phyloP scores from a whole-genome alignment of 2,888 invertebrate genomes.

The Calephelis perditalis region DNA sequence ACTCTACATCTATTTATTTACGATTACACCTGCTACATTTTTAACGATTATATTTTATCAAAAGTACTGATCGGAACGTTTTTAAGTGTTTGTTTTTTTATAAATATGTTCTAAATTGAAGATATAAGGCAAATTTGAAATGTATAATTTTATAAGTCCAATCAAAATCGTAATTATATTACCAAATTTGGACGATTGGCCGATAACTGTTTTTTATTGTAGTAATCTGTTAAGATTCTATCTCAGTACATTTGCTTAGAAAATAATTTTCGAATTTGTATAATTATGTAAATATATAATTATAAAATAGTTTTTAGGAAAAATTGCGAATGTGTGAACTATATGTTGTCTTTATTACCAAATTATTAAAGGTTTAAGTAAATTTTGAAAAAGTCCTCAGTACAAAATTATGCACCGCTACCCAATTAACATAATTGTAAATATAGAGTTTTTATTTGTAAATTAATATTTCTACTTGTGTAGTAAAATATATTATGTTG shows the following conservation, averaged over 20 bases:
- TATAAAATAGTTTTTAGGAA: not conserved
- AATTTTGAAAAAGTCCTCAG: conserved; percentile 6
- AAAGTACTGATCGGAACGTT: no score
- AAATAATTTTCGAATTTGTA: conserved; percentile 22
- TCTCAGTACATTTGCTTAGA: not conserved
- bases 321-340: not conserved
- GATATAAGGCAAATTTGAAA: no score
- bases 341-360: conserved; percentile 3
- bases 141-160: no score
- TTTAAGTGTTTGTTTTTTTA: no score
- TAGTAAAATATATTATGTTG: conserved; percentile 58
- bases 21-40: no score
- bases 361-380: conserved; percentile 8
- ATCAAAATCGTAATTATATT: no score
- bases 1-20: no score
- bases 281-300: conserved; percentile 36
- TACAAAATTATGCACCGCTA: conserved; percentile 12
- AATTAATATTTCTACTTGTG: conserved; percentile 57
- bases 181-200: no score
- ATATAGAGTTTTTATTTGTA: conserved; percentile 51
- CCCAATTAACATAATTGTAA: conserved; percentile 34
- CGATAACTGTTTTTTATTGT: no score
- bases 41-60: no score
- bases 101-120: no score
- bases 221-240: not conserved